Percentiles rank a stretch among this genome's conserved stretches.
Conservation (phyloP, 2,113 vertebrate species). For the Vulpes vulpes region DNA sequence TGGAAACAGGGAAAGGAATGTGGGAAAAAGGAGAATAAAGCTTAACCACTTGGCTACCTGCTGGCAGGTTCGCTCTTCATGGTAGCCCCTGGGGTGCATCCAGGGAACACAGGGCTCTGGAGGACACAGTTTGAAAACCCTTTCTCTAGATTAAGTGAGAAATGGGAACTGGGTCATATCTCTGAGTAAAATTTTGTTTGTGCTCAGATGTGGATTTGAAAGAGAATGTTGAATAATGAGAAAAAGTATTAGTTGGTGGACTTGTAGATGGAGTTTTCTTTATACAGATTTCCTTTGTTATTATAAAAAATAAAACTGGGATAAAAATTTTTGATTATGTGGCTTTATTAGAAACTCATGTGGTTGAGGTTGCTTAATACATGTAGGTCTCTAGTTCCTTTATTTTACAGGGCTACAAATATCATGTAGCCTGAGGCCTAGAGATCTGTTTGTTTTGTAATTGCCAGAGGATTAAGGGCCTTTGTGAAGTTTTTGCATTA, state of each 20-base stretch:
- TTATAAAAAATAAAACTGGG: conserved; percentile 38
- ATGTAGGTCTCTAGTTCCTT: conserved; percentile 4
- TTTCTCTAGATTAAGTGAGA: conserved; percentile 37
- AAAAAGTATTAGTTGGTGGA: neutral
- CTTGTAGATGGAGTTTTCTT: conserved; percentile 10
- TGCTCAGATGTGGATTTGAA: conserved; percentile 22
- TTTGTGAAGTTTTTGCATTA: conserved; percentile 49
- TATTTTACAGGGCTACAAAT: neutral
- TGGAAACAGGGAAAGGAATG: neutral
- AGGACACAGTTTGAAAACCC: neutral
- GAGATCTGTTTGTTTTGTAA: conserved; percentile 44
- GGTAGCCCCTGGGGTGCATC: neutral
- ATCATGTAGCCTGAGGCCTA: neutral
- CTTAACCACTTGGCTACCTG: neutral
- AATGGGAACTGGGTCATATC: neutral
- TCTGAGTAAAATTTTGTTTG: conserved; percentile 48
- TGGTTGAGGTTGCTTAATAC: neutral
- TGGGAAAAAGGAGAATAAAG: neutral
- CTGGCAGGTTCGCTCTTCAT: neutral
- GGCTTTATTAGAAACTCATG: conserved; percentile 51
- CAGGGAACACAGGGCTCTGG: neutral
- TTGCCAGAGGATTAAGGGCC: neutral
- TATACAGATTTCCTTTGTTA: conserved; percentile 7
- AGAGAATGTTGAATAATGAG: conserved; percentile 54
- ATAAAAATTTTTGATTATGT: neutral